Base-by-base conservation (phyloP, 2,113 vertebrate species). In the Grammomys dolichurus region DNA sequence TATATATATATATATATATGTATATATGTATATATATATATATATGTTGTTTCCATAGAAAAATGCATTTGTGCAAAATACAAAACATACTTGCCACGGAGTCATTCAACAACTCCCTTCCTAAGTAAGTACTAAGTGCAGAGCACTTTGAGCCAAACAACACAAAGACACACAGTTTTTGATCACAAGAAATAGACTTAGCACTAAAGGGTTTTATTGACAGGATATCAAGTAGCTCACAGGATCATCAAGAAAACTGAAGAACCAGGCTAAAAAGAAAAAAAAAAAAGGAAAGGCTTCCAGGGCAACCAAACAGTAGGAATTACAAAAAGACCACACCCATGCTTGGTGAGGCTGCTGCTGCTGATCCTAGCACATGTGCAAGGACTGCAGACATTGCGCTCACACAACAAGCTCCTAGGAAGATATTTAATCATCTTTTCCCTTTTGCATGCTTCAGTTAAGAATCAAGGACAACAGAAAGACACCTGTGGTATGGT, bases 171-270 rank as follows among this genome's bases (percentile, higher is more conserved):
- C 88, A 67, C 19, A 36, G 4, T 78, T 96, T 28, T 97, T 87
- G 58, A 58, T 96, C 84, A 94, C 48, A 93, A 96, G 75, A 87
- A 87, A 60, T 69, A 93, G 48, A 40, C 51, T 96, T 94, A 88
- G 54, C 82, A 93, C n/a, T 82, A 92, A 90, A 92, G 72, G 51
- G 89, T 91, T 95, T 77, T 87, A 91, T 89, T 75, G 89, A 89
- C 73, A 93, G 67, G 84, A 33, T 93, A 91, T 92, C 54, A 92
- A 86, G 60, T 73, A 94, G 14, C 69, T 94, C 82, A 58, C 7
- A 87, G 91, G 93, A 89, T 96, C 89, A 96, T 89, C 73, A 93
- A 69, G 31, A 92, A 93, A 72, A 82, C 17, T 91, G 40, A 93
- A 96, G 60, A 96, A 94, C 8, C 22, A 87, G 22, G 10, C 13